Percentiles rank a stretch among this genome's conserved stretches.
These are phyloP conservation scores for Serilophus lunatus DNA, from an alignment of 2,113 vertebrate species.

Conservation along the genomic window DNA sequence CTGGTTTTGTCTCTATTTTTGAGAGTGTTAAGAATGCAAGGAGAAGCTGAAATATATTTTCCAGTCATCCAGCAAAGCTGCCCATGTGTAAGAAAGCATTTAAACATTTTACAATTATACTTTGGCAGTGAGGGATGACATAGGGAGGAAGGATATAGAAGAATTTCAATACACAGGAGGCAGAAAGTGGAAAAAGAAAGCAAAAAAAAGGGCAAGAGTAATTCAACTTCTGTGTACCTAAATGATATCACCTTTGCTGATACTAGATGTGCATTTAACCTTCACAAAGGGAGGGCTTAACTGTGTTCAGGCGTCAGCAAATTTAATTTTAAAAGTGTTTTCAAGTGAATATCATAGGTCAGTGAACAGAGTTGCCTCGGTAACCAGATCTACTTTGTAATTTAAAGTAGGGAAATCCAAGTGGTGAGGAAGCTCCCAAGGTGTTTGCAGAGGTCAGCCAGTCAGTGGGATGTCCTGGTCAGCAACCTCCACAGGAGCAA, in stretches of 20 bases:
- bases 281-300: not conserved
- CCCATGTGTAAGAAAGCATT: not conserved
- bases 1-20: not conserved
- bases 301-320: not conserved
- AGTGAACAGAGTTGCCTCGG: conserved; percentile 77
- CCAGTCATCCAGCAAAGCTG: not conserved
- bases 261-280: not conserved
- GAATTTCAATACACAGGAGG: not conserved
- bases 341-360: conserved; percentile 11
- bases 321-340: conserved; percentile 33
- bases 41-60: not conserved
- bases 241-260: not conserved
- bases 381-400: conserved; percentile 46
- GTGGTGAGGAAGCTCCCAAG: conserved; percentile 54
- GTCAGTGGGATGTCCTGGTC: not conserved
- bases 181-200: not conserved
- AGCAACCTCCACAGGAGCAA: not conserved
- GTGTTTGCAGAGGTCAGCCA: conserved; percentile 58
- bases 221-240: not conserved
- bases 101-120: not conserved
- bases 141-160: not conserved
- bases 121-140: not conserved
- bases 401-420: conserved; percentile 49
- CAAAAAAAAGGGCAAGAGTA: not conserved
- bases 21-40: not conserved